Evolutionary conservation across 2,113 vertebrate genomes (phyloP), one percentile per base, ranked within the genome.

Genomic region (Saguinus imperator): DNA sequence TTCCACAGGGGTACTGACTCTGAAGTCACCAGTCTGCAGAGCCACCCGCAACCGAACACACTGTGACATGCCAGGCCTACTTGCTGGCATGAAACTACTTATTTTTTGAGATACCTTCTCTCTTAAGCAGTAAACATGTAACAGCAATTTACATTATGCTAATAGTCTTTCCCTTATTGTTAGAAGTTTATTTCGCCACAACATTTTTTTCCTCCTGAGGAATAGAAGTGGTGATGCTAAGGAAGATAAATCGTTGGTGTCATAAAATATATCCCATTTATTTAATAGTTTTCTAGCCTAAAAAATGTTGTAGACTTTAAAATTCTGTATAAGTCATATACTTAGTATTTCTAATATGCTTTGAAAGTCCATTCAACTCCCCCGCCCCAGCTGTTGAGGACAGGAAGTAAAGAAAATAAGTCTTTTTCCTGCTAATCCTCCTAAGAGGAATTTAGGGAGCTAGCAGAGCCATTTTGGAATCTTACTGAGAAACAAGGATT

Each of bases 321-420:
- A 86, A 89, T 87, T 86, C 86, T 79, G 21, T 52, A 4, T 37
- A 92, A 89, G 89, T 86, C 82, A 72, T 70, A 25, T 29, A 80
- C 66, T 72, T 72, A 72, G 55, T 87, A 73, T 83, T 96, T 82
- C 66, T 92, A 94, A 93, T n/a, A 55, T 13, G 80, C 35, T 90
- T 89, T 91, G 86, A 94, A 97, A 96, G 35, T 20, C 48, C 86
- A 37, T 72, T 91, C 88, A 64, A 32, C 58, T 43, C 35, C 20
- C 40, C 52, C 37, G 29, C 17, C 40, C 13, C 20, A 76, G 72
- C 45, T 91, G 72, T 29, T 87, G 83, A 94, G 68, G 37, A 76
- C 45, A 96, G 57, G 70, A 97, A 95, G 58, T 79, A 90, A 86
- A 95, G 85, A 92, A 93, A 96, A 58, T 75, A 48, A 95, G 13